A percentile compares a stretch with the other conserved stretches of the same genome.
Evolutionary conservation across 2,113 vertebrate genomes (phyloP).

Genomic region (Pituophis catenifer): DNA sequence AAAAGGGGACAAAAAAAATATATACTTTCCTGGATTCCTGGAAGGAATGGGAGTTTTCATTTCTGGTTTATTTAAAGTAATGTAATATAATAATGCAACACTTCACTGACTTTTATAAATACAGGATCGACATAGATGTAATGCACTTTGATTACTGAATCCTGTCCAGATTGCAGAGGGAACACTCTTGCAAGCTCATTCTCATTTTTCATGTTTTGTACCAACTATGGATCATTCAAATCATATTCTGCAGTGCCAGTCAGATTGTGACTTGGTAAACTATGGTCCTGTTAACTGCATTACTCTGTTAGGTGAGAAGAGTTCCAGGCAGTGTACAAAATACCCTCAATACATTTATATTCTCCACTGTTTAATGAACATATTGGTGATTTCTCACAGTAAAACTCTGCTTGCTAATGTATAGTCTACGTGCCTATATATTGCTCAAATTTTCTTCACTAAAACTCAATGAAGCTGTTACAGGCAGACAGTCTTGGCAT

Average conservation of each 20-base stretch:
- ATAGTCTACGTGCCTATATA: background rate
- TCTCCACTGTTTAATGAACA: background rate
- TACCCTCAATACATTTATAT: background rate
- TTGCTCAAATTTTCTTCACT: background rate
- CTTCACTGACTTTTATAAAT: background rate
- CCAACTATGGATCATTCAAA: background rate
- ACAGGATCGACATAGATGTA: background rate
- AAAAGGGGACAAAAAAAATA: background rate
- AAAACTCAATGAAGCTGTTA: background rate
- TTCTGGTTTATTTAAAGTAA: background rate
- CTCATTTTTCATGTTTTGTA: background rate
- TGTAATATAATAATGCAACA: background rate
- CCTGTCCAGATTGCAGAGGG: background rate
- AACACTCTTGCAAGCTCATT: background rate
- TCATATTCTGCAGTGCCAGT: background rate
- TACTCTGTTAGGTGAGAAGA: background rate
- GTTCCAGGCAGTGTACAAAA: background rate
- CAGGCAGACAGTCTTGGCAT: background rate
- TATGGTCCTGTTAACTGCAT: background rate
- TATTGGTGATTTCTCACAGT: background rate
- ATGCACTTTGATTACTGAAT: background rate
- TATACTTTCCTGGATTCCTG: background rate
- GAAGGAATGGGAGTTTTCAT: background rate
- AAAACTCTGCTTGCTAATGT: background rate
- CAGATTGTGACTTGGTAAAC: background rate